phyloP scores from a whole-genome alignment of 1,140 invertebrate genomes.

The Scaptomyza montana region DNA sequence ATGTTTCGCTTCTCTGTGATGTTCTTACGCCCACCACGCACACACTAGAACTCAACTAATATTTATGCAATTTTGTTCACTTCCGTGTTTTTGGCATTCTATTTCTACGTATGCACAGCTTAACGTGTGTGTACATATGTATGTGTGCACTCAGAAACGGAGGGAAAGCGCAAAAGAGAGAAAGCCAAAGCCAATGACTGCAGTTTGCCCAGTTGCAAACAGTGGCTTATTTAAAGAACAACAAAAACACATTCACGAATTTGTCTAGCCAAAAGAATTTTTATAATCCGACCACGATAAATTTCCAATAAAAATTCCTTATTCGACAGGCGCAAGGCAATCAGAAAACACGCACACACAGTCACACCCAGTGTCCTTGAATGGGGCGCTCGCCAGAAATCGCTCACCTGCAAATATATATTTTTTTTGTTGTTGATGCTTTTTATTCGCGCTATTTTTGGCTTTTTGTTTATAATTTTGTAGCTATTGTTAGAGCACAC shows the following conservation, averaged over 20 bases:
- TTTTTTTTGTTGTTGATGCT: constrained; percentile 45
- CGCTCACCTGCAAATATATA: constrained; percentile 63
- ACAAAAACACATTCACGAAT: constrained; percentile 34
- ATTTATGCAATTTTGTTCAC: constrained; percentile 68
- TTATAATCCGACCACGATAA: constrained; percentile 23
- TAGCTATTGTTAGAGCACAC: constrained; percentile 15
- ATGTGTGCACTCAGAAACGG: constrained; percentile 20
- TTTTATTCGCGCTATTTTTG: constrained; percentile 63
- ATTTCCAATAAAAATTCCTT: constrained; percentile 29
- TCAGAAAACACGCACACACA: constrained; percentile 25
- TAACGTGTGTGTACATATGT: not conserved
- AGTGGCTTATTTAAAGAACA: constrained; percentile 10
- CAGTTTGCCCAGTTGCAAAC: constrained; percentile 55
- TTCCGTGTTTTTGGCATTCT: constrained; percentile 63
- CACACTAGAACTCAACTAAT: constrained; percentile 46
- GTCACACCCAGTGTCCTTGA: constrained; percentile 57
- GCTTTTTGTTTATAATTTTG: constrained; percentile 68
- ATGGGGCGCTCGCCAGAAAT: constrained; percentile 30
- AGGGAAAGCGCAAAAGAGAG: constrained; percentile 72
- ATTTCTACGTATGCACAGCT: constrained; percentile 31
- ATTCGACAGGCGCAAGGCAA: constrained; percentile 49
- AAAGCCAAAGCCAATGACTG: constrained; percentile 59
- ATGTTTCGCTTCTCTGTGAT: constrained; percentile 43
- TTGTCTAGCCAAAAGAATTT: constrained; percentile 37
- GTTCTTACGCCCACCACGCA: constrained; percentile 18